phyloP scores from a whole-genome alignment of 2,888 invertebrate species.

The Volucella inanis region DNA sequence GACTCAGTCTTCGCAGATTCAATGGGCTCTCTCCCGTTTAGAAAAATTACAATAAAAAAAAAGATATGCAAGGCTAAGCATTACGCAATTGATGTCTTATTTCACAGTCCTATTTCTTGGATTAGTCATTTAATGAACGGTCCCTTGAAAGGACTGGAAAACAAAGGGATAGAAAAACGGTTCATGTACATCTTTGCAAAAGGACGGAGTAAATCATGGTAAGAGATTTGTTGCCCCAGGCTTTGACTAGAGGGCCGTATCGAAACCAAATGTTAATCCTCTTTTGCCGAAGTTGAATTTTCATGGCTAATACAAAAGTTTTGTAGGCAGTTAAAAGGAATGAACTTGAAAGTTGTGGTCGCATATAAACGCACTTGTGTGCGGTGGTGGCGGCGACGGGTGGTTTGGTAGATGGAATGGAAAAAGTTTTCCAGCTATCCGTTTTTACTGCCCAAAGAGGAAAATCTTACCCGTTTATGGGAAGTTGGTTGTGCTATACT shows the following conservation, averaged over 20 bases:
- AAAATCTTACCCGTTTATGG: conserved; percentile 51
- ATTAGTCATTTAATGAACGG: conserved; percentile 65
- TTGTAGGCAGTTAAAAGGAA: conserved; percentile 58
- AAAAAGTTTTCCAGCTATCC: conserved; percentile 30
- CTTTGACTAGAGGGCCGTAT: not conserved
- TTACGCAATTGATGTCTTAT: conserved; percentile 54
- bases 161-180: not conserved
- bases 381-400: not conserved
- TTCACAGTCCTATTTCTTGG: conserved; percentile 57
- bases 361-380: conserved; percentile 27
- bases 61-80: conserved; percentile 43
- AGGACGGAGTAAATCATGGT: conserved; percentile 7
- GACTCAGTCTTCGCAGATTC: not conserved
- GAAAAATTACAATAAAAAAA: conserved; percentile 1
- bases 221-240: conserved; percentile 9
- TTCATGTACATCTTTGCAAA: no score
- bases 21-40: not conserved
- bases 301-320: conserved; percentile 57
- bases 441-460: conserved; percentile 38
- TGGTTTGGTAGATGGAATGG: not conserved
- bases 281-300: conserved; percentile 66
- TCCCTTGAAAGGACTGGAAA: conserved; percentile 29
- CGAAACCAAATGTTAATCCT: conserved; percentile 64
- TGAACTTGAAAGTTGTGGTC: conserved; percentile 61
- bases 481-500: conserved; percentile 3